Evolutionary conservation across 2,797 vertebrate genomes (phyloP).

Genomic region (Trachops cirrhosus): DNA sequence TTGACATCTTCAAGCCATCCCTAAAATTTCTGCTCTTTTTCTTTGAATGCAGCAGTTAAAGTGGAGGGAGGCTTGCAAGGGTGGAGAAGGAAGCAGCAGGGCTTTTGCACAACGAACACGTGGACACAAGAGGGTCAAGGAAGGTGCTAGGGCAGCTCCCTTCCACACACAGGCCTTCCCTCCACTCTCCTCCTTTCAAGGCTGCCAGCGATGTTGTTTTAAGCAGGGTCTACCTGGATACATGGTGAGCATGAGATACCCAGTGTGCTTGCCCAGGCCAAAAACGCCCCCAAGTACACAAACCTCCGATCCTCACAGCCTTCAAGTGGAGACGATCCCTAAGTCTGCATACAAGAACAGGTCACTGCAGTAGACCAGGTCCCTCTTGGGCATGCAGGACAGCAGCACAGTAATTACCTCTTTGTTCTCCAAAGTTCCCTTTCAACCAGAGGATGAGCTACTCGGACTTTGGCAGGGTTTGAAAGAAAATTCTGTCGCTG

Average conservation of each 20-base stretch:
- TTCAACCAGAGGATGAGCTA: background rate
- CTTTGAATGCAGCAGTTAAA: background rate
- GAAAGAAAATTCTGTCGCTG: conserved; percentile 10
- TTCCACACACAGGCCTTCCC: background rate
- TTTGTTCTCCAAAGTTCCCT: background rate
- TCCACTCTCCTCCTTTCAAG: background rate
- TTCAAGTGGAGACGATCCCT: background rate
- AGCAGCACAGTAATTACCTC: background rate
- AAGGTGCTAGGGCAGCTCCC: background rate
- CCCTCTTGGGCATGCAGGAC: background rate
- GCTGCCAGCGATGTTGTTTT: background rate
- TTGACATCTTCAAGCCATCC: background rate
- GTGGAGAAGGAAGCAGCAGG: background rate
- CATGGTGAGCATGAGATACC: background rate
- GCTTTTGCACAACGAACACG: background rate
- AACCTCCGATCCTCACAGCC: background rate
- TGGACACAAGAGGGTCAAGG: no score
- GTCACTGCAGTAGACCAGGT: background rate
- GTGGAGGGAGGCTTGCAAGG: background rate
- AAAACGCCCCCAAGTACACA: background rate
- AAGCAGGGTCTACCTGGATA: background rate
- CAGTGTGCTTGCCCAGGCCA: background rate
- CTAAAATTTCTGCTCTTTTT: background rate
- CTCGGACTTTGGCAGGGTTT: background rate
- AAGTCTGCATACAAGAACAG: background rate